Conservation (phyloP, 1,140 invertebrate genomes). For the Trachymyrmex septentrionalis region DNA sequence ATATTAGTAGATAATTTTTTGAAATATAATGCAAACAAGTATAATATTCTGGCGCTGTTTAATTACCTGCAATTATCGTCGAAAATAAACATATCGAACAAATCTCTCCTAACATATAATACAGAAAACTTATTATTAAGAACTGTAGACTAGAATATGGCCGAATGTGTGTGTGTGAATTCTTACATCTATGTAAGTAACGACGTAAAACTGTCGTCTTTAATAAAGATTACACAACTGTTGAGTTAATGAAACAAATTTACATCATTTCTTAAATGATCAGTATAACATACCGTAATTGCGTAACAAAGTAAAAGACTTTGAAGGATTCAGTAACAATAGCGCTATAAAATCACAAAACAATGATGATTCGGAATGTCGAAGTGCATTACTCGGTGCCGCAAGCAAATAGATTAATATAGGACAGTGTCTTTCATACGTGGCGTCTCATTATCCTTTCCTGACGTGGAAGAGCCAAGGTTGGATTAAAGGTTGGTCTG, state of each 20-base stretch:
- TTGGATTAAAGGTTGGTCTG: constrained; percentile 75
- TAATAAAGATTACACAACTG: constrained; percentile 19
- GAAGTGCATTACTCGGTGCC: constrained; percentile 62
- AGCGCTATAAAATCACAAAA: constrained; percentile 61
- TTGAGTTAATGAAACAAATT: constrained; percentile 50
- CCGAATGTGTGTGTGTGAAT: constrained; percentile 63
- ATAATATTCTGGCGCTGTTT: constrained; percentile 19
- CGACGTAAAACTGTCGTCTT: not conserved
- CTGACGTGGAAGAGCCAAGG: constrained; percentile 66
- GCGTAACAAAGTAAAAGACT: constrained; percentile 38
- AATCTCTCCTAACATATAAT: constrained; percentile 39
- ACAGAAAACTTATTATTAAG: constrained; percentile 56
- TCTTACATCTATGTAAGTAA: constrained; percentile 53
- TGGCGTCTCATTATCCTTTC: constrained; percentile 33
- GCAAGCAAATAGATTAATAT: constrained; percentile 44
- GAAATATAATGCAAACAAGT: constrained; percentile 12
- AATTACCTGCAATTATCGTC: constrained; percentile 20
- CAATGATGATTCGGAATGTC: constrained; percentile 63
- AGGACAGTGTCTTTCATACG: constrained; percentile 25
- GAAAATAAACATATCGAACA: constrained; percentile 24
- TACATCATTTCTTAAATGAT: constrained; percentile 34
- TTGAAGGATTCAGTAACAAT: constrained; percentile 41
- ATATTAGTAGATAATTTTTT: constrained; percentile 31
- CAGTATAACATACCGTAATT: constrained; percentile 42
- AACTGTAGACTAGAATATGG: constrained; percentile 75